Conservation (phyloP, 2,888 invertebrate genomes). For the Tigriopus californicus region DNA sequence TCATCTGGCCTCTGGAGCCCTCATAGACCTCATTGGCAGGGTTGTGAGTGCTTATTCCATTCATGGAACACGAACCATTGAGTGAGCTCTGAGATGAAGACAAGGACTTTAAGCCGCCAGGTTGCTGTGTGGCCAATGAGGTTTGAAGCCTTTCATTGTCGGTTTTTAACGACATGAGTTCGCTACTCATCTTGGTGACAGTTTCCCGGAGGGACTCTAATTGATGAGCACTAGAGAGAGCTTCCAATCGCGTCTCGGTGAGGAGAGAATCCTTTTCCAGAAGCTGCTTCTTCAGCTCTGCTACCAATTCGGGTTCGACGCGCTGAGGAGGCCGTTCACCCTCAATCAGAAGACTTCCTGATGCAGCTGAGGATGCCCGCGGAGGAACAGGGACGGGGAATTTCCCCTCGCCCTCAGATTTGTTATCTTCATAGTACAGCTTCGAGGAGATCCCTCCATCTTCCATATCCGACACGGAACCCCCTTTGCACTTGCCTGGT, state of each 20-base stretch:
- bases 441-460: constrained; percentile 1
- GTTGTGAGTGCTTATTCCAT: constrained; percentile 15
- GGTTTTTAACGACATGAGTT: constrained; percentile 88
- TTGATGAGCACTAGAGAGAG: constrained; percentile 89
- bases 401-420: no score
- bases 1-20: constrained; percentile 2
- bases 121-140: constrained; percentile 40
- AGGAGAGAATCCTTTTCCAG: constrained; percentile 88
- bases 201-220: constrained; percentile 88
- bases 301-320: constrained; percentile 33
- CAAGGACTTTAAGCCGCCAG: constrained; percentile 20
- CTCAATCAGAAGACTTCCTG: neutral
- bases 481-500: constrained; percentile 23
- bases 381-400: neutral
- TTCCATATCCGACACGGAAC: constrained; percentile 19
- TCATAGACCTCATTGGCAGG: constrained; percentile 17
- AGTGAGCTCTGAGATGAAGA: constrained; percentile 37
- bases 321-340: no score
- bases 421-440: constrained; percentile 1
- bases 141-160: constrained; percentile 87
- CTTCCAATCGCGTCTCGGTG: constrained; percentile 88
- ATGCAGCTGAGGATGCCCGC: neutral
- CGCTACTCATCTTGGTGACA: constrained; percentile 88
- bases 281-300: constrained; percentile 75
- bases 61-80: constrained; percentile 20